Evolutionary conservation across 2,888 invertebrate species (phyloP).

Genomic region (Agrilus cyanescens): DNA sequence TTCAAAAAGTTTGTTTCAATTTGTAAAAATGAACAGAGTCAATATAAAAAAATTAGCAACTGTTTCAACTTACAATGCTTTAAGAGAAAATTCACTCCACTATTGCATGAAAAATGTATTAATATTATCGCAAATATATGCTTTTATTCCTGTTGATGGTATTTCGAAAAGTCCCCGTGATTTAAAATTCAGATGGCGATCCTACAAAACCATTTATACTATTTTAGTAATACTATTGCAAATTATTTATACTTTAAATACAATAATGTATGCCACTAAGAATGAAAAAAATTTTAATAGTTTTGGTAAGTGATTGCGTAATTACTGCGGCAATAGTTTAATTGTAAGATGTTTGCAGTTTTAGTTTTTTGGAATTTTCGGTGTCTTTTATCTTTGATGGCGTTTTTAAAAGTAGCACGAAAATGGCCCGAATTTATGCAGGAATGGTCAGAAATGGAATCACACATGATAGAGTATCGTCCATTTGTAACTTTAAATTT

Average conservation of each 20-base stretch:
- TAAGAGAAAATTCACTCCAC: slow-evolving; percentile 1
- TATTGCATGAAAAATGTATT: slow-evolving; percentile 4
- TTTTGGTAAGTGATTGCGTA: slow-evolving; percentile 5
- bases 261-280: slow-evolving; percentile 1
- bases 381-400: slow-evolving; percentile 4
- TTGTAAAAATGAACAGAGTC: too few species aligned
- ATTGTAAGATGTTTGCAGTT: slow-evolving; percentile 4
- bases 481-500: slow-evolving; percentile 3
- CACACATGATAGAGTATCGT: slow-evolving; percentile 4
- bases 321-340: not conserved
- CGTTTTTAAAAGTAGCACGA: slow-evolving; percentile 6
- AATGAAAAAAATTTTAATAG: slow-evolving; percentile 5
- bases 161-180: not conserved
- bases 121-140: slow-evolving; percentile 7
- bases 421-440: slow-evolving; percentile 11
- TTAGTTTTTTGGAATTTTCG: slow-evolving; percentile 11
- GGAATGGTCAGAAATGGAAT: slow-evolving; percentile 13
- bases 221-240: slow-evolving; percentile 1
- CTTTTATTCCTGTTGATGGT: slow-evolving; percentile 10
- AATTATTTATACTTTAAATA: not conserved
- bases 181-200: slow-evolving; percentile 8
- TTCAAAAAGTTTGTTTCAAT: too few species aligned
- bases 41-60: too few species aligned
- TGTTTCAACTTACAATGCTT: too few species aligned
- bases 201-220: slow-evolving; percentile 6